phyloP scores from a whole-genome alignment of 1,140 invertebrate species.

The Euwallacea fornicatus region DNA sequence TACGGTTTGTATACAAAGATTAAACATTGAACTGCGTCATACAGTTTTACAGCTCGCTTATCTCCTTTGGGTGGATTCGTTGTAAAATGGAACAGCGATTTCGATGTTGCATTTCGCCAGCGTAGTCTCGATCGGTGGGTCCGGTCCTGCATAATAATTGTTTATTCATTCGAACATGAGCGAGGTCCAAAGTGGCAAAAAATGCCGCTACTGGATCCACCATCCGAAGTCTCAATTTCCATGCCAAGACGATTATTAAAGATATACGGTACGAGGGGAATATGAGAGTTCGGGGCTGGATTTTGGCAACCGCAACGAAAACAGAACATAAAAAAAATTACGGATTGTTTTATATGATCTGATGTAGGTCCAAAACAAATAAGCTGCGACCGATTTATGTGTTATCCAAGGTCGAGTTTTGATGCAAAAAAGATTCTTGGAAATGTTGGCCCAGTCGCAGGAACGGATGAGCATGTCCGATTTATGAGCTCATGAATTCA shows the following conservation, averaged over 20 bases:
- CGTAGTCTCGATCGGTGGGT: too few species aligned
- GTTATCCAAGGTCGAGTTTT: conserved; percentile 1
- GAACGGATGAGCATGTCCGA: neutral
- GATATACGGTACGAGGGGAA: neutral
- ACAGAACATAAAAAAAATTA: conserved; percentile 3
- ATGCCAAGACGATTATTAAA: neutral
- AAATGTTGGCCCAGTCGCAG: neutral
- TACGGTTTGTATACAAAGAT: neutral
- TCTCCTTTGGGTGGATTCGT: too few species aligned
- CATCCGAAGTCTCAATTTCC: neutral
- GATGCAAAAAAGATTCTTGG: neutral
- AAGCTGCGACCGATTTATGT: neutral
- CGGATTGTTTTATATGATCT: conserved; percentile 3
- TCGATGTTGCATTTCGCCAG: too few species aligned
- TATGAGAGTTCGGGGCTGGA: neutral
- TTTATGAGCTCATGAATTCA: too few species aligned
- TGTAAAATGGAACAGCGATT: too few species aligned
- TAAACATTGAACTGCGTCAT: neutral
- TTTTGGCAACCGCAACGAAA: conserved; percentile 6
- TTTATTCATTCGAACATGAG: too few species aligned
- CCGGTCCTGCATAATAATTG: too few species aligned
- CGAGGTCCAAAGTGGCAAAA: too few species aligned
- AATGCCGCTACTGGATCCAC: too few species aligned
- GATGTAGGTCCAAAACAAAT: conserved; percentile 4
- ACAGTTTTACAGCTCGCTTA: neutral